Base-by-base conservation (phyloP, 1,140 invertebrate species). In the Seison nebaliae region DNA sequence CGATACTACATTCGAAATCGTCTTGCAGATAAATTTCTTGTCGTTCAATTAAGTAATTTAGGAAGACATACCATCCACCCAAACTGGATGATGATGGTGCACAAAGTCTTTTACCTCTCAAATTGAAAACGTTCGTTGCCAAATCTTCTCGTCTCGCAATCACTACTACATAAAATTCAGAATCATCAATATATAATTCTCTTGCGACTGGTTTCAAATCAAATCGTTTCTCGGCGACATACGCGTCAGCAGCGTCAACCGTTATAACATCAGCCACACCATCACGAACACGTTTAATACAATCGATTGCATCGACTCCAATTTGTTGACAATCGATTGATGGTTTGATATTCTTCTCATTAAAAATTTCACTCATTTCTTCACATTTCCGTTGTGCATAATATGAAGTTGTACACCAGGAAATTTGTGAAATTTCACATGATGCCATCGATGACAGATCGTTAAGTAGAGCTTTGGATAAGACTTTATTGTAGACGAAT, bases 51-150 rank as follows among this genome's bases (percentile, higher is more conserved):
- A 91, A 65, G 51, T 79, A 84, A 1, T 79, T 79, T 47, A 93
- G 56, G 0, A 84, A 84, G 47, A 88, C 74, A 0, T 91, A 68
- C 84, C 84, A 94, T 3, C 84, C 84, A 8, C 81, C 81, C 0
- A 76, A 83, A 37, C 70, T 76, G 38, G 74, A 75, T 15, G 91
- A 74, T 18, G 80, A 80, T 1, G 77, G 70, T 54, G 88, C 79
- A 49, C 84, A 94, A 0, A 79, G 79, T 47, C 51, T 37, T 32
- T 51, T 50, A 15, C 48, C 54, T 54, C 42, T 9, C 46, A 47
- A 36, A 38, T 32, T 36, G 35, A 38, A 37, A 46, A 60, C 52
- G 42, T 57, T 58, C 53, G 36, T 59, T 48, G 28, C 59, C 56
- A 45, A 56, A 57, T 56, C 49, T 5, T 47, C 28, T 22, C 41